Conservation (phyloP, 2,113 vertebrate genomes). For the Lepisosteus oculatus region DNA sequence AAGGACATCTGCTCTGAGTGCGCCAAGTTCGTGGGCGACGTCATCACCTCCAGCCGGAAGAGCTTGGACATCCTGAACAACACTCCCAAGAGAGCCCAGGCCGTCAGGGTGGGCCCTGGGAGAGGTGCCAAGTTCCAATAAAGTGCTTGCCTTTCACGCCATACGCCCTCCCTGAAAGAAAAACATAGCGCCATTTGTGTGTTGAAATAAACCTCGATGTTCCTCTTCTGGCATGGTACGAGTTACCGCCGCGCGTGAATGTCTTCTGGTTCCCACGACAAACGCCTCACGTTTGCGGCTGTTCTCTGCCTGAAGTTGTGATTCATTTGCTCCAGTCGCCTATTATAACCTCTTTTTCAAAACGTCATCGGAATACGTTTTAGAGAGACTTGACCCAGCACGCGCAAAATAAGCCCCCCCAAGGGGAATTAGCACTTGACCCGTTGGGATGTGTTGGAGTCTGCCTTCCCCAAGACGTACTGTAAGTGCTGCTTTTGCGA, state of each 20-base stretch:
- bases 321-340: too few species aligned
- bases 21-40: slow-evolving; percentile 81
- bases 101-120: slow-evolving; percentile 51
- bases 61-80: slow-evolving; percentile 86
- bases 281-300: too few species aligned
- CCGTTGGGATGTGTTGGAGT: neutral
- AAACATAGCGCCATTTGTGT: neutral
- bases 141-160: slow-evolving; percentile 27
- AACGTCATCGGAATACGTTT: too few species aligned
- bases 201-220: neutral
- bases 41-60: slow-evolving; percentile 86
- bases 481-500: neutral
- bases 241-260: neutral
- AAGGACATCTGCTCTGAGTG: slow-evolving; percentile 86
- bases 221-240: neutral
- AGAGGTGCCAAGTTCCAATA: slow-evolving; percentile 32
- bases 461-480: neutral
- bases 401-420: too few species aligned
- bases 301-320: too few species aligned
- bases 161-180: too few species aligned
- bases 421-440: too few species aligned
- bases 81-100: slow-evolving; percentile 62
- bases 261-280: neutral
- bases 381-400: too few species aligned
- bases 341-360: too few species aligned